Conservation (phyloP, 1,140 invertebrate species). For the Habropoda laboriosa region DNA sequence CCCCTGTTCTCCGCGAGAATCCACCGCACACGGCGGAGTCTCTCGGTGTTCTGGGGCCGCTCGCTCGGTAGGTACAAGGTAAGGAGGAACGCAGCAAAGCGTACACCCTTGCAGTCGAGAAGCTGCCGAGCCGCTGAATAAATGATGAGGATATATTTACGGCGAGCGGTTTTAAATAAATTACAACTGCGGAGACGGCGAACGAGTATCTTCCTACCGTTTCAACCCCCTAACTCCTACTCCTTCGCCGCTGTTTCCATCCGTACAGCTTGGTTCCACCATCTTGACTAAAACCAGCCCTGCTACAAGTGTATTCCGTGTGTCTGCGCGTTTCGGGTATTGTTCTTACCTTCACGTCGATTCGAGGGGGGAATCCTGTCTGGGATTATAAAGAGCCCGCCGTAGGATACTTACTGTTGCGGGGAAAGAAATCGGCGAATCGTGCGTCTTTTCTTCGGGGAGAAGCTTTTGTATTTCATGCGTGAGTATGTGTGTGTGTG, state of each 20-base stretch:
- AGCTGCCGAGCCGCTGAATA: slow-evolving; percentile 78
- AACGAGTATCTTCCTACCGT: slow-evolving; percentile 70
- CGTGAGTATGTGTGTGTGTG: neutral
- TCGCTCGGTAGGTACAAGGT: slow-evolving; percentile 34
- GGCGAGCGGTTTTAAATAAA: slow-evolving; percentile 82
- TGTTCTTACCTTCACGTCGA: slow-evolving; percentile 49
- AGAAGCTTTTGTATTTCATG: neutral
- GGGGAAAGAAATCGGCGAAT: slow-evolving; percentile 24
- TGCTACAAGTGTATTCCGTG: slow-evolving; percentile 42
- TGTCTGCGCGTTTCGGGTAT: slow-evolving; percentile 42
- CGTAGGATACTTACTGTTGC: slow-evolving; percentile 27
- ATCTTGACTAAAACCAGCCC: slow-evolving; percentile 50
- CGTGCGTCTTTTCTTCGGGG: neutral
- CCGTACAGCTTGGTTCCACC: slow-evolving; percentile 31
- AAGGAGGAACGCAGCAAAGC: slow-evolving; percentile 70
- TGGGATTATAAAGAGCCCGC: slow-evolving; percentile 62
- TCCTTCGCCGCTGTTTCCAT: slow-evolving; percentile 34
- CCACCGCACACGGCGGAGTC: neutral
- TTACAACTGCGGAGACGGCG: slow-evolving; percentile 80
- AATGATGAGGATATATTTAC: slow-evolving; percentile 82
- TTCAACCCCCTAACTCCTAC: slow-evolving; percentile 57
- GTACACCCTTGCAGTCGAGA: slow-evolving; percentile 64
- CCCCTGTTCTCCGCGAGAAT: slow-evolving; percentile 9
- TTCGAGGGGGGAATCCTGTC: slow-evolving; percentile 44
- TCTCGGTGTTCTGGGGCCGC: neutral